phyloP scores from a whole-genome alignment of 2,797 vertebrate species.

The Channa striata region DNA sequence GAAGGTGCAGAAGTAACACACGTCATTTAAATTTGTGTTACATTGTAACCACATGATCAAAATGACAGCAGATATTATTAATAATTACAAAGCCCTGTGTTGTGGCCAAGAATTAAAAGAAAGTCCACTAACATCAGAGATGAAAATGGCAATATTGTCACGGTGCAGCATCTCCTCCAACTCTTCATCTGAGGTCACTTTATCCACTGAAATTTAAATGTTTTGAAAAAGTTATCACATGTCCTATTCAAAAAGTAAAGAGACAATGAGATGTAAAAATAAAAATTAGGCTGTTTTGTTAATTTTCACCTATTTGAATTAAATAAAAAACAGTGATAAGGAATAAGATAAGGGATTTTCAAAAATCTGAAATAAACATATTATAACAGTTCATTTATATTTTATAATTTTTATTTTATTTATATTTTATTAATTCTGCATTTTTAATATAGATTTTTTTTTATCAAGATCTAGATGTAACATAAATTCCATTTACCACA shows the following conservation, averaged over 20 bases:
- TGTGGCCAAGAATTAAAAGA: not conserved
- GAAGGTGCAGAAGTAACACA: not conserved
- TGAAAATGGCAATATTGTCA: slow-evolving; percentile 89
- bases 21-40: not conserved
- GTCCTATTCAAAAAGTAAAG: too few species aligned
- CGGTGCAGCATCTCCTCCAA: slow-evolving; percentile 91
- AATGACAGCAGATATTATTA: not conserved
- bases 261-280: not conserved
- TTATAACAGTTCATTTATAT: too few species aligned
- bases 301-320: too few species aligned
- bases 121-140: slow-evolving; percentile 85
- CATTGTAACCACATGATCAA: not conserved
- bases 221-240: not conserved
- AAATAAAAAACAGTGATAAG: too few species aligned
- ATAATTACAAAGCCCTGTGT: fast-evolving
- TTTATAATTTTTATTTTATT: too few species aligned
- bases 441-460: too few species aligned
- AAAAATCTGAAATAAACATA: too few species aligned
- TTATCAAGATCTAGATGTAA: not conserved
- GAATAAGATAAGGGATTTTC: too few species aligned
- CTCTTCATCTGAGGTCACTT: slow-evolving; percentile 88
- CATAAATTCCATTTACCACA: slow-evolving; percentile 3
- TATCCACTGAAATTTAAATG: slow-evolving; percentile 83
- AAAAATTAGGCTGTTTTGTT: not conserved
- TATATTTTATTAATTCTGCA: too few species aligned